phyloP scores from a whole-genome alignment of 2,888 invertebrate species.

The Trichacis sp. region DNA sequence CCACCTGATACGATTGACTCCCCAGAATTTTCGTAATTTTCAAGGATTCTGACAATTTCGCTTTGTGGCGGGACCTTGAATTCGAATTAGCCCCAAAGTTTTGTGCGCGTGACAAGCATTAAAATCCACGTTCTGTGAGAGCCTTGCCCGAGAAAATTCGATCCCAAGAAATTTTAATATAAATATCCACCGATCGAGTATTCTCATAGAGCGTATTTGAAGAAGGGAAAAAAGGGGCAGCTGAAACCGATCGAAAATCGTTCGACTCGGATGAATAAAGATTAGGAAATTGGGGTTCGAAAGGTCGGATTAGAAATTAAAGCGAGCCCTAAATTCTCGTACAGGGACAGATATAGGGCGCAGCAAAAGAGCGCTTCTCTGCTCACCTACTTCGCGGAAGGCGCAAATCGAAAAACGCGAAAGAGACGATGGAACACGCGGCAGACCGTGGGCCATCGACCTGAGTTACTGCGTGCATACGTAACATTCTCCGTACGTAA shows the following conservation, averaged over 20 bases:
- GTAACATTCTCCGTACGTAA: constrained; percentile 41
- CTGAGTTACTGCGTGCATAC: constrained; percentile 36
- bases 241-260: background rate
- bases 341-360: constrained; percentile 10
- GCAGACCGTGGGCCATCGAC: constrained; percentile 29
- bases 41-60: constrained; percentile 11
- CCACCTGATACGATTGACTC: background rate
- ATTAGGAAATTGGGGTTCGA: background rate
- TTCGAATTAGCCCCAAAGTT: constrained; percentile 19
- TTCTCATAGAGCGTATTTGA: too few species aligned
- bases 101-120: background rate
- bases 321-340: too few species aligned
- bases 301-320: background rate
- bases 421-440: constrained; percentile 27
- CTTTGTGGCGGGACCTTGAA: constrained; percentile 26
- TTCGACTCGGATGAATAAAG: background rate
- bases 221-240: background rate
- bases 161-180: background rate
- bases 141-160: constrained; percentile 15
- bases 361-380: constrained; percentile 16
- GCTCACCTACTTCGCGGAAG: constrained; percentile 26
- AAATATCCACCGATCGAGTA: background rate
- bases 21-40: background rate
- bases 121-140: background rate
- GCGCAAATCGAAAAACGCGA: constrained; percentile 35